phyloP scores from a whole-genome alignment of 2,113 vertebrate genomes.

The Lutjanus erythropterus region DNA sequence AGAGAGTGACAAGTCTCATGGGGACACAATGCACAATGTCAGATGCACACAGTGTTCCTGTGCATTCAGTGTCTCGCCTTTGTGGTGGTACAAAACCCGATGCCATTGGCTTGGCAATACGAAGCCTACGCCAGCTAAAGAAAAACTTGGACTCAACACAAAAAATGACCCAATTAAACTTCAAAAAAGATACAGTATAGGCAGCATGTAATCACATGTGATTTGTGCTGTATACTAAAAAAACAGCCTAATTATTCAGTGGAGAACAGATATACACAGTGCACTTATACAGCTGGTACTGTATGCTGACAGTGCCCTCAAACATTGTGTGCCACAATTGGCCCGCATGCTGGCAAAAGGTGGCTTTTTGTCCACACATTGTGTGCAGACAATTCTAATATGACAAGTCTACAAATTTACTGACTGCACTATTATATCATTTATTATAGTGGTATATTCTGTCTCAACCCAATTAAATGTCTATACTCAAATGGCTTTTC shows the following conservation, averaged over 20 bases:
- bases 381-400: not conserved
- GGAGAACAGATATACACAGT: slow-evolving; percentile 5
- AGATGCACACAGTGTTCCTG: slow-evolving; percentile 57
- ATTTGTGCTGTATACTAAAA: slow-evolving; percentile 20
- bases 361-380: not conserved
- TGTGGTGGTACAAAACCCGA: slow-evolving; percentile 37
- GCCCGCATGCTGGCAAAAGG: not conserved
- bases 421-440: not conserved
- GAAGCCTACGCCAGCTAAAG: slow-evolving; percentile 46
- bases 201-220: slow-evolving; percentile 41
- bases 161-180: slow-evolving; percentile 72
- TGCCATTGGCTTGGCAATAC: slow-evolving; percentile 45
- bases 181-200: slow-evolving; percentile 55
- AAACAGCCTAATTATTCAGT: slow-evolving; percentile 15
- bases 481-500: not conserved
- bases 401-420: not conserved
- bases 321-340: not conserved
- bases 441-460: not conserved
- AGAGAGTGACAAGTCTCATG: slow-evolving; percentile 60
- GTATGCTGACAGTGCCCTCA: not conserved
- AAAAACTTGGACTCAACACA: slow-evolving; percentile 56
- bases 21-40: slow-evolving; percentile 67
- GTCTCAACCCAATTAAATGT: not conserved
- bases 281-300: slow-evolving; percentile 4
- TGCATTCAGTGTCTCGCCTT: slow-evolving; percentile 47